A percentile compares a stretch with the other conserved stretches of the same genome.
phyloP scores from a whole-genome alignment of 2,888 invertebrate genomes.

The Vandiemenella viatica region DNA sequence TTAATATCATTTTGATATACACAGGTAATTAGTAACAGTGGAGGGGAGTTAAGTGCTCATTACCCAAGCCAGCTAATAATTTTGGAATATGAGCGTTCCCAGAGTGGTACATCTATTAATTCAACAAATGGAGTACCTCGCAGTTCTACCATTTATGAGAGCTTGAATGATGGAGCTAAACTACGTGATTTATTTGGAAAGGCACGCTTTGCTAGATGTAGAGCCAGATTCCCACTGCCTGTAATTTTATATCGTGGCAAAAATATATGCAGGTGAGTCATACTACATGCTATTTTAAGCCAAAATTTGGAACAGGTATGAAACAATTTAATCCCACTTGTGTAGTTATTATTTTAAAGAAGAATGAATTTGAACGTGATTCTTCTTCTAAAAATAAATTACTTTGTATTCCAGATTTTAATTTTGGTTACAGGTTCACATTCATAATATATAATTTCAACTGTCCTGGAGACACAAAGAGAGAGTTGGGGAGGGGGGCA shows the following conservation, averaged over 20 bases:
- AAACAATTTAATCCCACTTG: too few relatives aligned
- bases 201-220: constrained; percentile 56
- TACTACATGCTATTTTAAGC: too few relatives aligned
- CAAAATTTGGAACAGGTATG: too few relatives aligned
- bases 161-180: constrained; percentile 37
- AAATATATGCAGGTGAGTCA: constrained; percentile 39
- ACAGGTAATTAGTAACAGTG: constrained; percentile 42
- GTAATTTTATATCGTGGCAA: constrained; percentile 62
- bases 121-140: constrained; percentile 18
- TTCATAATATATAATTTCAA: too few relatives aligned
- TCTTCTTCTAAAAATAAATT: too few relatives aligned
- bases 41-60: constrained; percentile 50
- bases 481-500: too few relatives aligned
- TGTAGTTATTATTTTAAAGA: too few relatives aligned
- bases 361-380: too few relatives aligned
- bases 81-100: constrained; percentile 38
- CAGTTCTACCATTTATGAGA: constrained; percentile 46
- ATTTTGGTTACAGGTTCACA: too few relatives aligned
- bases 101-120: constrained; percentile 10
- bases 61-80: constrained; percentile 57
- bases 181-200: constrained; percentile 46
- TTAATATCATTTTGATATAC: too few relatives aligned
- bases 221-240: constrained; percentile 60
- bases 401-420: too few relatives aligned
- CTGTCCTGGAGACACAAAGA: too few relatives aligned